Conservation (phyloP, 1,140 invertebrate genomes). For the Liolophura sinensis region DNA sequence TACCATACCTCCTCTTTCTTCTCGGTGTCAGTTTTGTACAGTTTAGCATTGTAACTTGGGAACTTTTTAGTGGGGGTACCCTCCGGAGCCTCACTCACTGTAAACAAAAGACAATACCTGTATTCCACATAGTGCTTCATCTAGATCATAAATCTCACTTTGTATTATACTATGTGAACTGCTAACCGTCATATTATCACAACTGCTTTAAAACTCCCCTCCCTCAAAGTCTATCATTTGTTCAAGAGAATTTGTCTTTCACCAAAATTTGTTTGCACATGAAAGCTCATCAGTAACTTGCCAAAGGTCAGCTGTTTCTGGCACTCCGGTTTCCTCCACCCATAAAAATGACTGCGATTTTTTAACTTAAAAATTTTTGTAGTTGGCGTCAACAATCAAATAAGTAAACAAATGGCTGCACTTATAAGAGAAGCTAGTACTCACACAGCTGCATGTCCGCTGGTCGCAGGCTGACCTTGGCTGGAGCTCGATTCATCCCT, state of each 20-base stretch:
- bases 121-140: not conserved
- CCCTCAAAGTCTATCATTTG: no score
- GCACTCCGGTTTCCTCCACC: no score
- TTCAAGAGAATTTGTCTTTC: no score
- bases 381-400: not conserved
- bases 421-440: constrained; percentile 56
- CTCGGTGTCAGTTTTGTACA: constrained; percentile 51
- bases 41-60: constrained; percentile 46
- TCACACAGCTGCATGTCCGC: constrained; percentile 84
- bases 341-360: no score
- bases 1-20: constrained; percentile 54
- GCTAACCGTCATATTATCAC: constrained; percentile 14
- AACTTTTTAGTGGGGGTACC: constrained; percentile 48
- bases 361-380: no score
- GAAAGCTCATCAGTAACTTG: no score
- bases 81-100: constrained; percentile 52
- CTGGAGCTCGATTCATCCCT: constrained; percentile 67
- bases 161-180: no score
- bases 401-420: not conserved
- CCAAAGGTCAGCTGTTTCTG: no score
- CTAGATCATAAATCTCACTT: no score
- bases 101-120: constrained; percentile 10
- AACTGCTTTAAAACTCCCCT: no score
- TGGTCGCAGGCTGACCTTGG: constrained; percentile 77
- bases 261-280: no score